Evolutionary conservation across 1,140 invertebrate genomes (phyloP).

Genomic region (Meloidogyne hapla): DNA sequence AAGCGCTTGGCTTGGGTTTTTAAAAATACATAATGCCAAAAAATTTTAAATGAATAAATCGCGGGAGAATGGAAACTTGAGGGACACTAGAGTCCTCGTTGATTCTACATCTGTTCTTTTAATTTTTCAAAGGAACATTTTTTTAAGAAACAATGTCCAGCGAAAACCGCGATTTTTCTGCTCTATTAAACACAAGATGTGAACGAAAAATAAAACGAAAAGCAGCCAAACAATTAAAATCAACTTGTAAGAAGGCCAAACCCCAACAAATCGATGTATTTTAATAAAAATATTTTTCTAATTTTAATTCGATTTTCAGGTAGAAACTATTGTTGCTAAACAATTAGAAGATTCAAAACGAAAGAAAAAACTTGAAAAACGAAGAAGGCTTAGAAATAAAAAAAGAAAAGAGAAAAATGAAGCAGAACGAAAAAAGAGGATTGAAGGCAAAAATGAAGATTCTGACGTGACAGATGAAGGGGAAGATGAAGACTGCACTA

Average conservation of each 20-base stretch:
- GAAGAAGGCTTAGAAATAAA: neutral
- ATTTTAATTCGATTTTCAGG: neutral
- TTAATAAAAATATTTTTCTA: neutral
- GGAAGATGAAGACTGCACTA: neutral
- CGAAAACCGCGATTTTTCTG: neutral
- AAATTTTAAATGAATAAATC: neutral
- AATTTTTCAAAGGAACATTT: neutral
- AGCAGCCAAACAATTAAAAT: neutral
- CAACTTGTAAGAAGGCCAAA: neutral
- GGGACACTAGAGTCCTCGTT: too few relatives aligned
- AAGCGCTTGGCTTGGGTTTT: neutral
- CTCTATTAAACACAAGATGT: neutral
- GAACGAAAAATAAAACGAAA: neutral
- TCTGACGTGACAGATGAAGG: neutral
- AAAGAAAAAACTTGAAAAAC: conserved; percentile 1
- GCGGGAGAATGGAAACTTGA: neutral
- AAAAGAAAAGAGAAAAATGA: neutral
- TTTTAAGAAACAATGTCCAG: neutral
- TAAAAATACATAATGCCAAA: neutral
- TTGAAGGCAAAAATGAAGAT: neutral
- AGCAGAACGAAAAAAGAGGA: neutral
- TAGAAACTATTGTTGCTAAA: neutral
- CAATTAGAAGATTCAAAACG: neutral
- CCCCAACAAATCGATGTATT: neutral
- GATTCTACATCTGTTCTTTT: neutral